Evolutionary conservation across 2,113 vertebrate genomes (phyloP), one percentile per base, ranked within the genome.

Genomic region (Gavia stellata): DNA sequence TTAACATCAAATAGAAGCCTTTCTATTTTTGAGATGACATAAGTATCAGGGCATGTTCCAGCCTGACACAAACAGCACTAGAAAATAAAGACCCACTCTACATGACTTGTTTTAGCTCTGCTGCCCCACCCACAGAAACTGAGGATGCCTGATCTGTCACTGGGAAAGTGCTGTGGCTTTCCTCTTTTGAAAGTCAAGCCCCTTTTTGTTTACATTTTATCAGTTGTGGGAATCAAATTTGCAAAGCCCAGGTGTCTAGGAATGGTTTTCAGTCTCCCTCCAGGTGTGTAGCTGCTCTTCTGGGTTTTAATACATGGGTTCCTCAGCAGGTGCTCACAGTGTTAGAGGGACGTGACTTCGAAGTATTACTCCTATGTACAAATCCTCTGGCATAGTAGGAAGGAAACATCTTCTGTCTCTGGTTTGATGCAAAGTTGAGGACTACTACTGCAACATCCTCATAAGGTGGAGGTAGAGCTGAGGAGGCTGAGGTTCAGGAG

Each of bases 221-320:
- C 95, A 84, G 90, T 42, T 92, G 88, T 92, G 95, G 86, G 86
- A 96, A 92, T 94, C 88, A 86, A 88, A 96, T 88, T 94, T 91
- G 75, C 88, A 90, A 93, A 92, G 94, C 70, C 87, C 95, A 96
- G 94, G 92, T 96, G 97, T 84, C 80, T 92, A 92, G 83, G 92
- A 59, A 92, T 45, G 65, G 44, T 61, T 97, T 94, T 92, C 65
- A 65, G 0, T 42, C 58, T 91, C 75, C 92, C 71, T 87, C 31
- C 87, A 91, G 92, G 90, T 65, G 33, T 31, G 34, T 55, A 47
- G 94, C 73, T 92, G 77, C 84, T 81, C 61, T 23, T 42, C 47
- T 47, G 63, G 24, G 36, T 49, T 89, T 81, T 47, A 68, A 62
- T 45, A 10, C 6, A 4, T 31, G 74, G 29, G 58, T 34, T 88